Evolutionary conservation across 2,888 invertebrate genomes (phyloP).

Genomic region (Cheilosia vulpina): DNA sequence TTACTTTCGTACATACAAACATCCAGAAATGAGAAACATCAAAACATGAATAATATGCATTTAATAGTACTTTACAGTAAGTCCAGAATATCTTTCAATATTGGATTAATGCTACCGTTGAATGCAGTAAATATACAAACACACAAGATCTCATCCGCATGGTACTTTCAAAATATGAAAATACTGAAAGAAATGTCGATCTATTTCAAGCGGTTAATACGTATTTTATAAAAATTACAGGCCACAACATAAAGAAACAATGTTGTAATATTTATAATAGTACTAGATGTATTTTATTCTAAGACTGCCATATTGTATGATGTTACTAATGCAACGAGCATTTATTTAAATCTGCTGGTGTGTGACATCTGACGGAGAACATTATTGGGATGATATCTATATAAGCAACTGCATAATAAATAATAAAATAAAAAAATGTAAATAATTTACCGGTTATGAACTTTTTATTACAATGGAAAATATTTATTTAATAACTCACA

Average conservation of each 20-base stretch:
- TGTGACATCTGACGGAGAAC: not conserved
- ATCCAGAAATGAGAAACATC: constrained; percentile 36
- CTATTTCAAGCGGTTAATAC: too few relatives aligned
- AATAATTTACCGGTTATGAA: not conserved
- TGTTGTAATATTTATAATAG: not conserved
- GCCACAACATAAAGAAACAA: too few relatives aligned
- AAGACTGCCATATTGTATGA: constrained; percentile 3
- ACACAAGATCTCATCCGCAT: too few relatives aligned
- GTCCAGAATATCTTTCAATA: not conserved
- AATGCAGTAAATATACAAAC: not conserved
- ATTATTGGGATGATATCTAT: not conserved
- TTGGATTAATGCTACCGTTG: not conserved
- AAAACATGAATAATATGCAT: not conserved
- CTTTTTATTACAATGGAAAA: not conserved
- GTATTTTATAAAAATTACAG: too few relatives aligned
- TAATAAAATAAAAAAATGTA: not conserved
- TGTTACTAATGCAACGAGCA: not conserved
- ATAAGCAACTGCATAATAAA: not conserved
- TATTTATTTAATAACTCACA: too few relatives aligned
- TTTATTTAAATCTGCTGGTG: not conserved
- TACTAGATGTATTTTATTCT: not conserved
- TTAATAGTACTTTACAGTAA: not conserved
- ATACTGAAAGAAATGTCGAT: too few relatives aligned
- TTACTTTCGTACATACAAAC: constrained; percentile 55
- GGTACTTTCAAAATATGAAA: too few relatives aligned